Percentiles rank a stretch among this genome's conserved stretches.
phyloP scores from a whole-genome alignment of 1,140 invertebrate genomes.

The Apis laboriosa region DNA sequence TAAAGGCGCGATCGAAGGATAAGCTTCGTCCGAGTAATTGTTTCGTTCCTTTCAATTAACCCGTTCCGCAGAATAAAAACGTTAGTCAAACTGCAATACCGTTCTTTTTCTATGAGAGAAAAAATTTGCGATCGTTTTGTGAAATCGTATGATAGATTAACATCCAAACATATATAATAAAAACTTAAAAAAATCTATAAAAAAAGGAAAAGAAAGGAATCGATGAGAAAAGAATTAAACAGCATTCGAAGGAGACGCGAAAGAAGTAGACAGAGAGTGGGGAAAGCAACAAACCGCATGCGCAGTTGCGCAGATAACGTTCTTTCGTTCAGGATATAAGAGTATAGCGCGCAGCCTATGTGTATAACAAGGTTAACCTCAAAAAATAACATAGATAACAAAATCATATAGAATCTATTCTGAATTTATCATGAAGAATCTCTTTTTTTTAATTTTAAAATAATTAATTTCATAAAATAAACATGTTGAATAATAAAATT shows the following conservation, averaged over 20 bases:
- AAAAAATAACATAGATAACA: too few relatives aligned
- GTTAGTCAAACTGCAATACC: not conserved
- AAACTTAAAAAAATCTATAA: not conserved
- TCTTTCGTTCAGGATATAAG: slow-evolving; percentile 15
- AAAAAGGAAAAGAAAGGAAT: not conserved
- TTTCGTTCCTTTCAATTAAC: slow-evolving; percentile 8
- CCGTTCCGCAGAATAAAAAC: not conserved
- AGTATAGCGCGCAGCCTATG: slow-evolving; percentile 19
- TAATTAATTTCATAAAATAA: too few relatives aligned
- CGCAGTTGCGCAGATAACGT: slow-evolving; percentile 28
- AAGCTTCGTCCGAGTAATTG: not conserved
- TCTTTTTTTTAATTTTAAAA: too few relatives aligned
- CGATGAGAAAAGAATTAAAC: slow-evolving; percentile 17
- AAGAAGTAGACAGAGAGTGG: not conserved
- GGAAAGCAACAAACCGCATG: slow-evolving; percentile 1
- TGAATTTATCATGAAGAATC: too few relatives aligned
- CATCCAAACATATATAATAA: slow-evolving; percentile 8
- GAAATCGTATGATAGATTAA: slow-evolving; percentile 13
- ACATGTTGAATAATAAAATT: too few relatives aligned
- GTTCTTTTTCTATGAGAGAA: not conserved
- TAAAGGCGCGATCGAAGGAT: not conserved
- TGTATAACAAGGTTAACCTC: too few relatives aligned
- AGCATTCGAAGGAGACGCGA: not conserved
- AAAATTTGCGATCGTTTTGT: slow-evolving; percentile 4
- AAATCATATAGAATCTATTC: too few relatives aligned